Base-by-base conservation (phyloP, 2,888 invertebrate species). In the Lochmaea crataegi region DNA sequence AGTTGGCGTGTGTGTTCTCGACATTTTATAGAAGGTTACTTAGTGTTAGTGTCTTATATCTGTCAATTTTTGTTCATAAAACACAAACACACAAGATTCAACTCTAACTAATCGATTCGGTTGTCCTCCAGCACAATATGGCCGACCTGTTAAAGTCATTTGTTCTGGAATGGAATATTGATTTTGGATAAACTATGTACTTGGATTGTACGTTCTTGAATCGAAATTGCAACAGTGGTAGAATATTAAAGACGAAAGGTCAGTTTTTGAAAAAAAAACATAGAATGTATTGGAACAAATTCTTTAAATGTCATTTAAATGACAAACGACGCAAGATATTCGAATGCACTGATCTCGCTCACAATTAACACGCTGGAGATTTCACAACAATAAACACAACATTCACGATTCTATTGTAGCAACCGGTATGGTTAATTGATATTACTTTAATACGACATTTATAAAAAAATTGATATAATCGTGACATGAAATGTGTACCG, bases 381-480 rank as follows among this genome's bases (percentile, higher is more conserved):
- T 77, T 76, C 77, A 73, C 69, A 75, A 77, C 73, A 73, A 74
- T 68, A 68, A 71, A 68, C 77, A 74, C 73, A 75, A 71, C 76
- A 73, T 73, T 77, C 78, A 78, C 76, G 77, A 76, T 76, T 76
- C 78, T 73, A 74, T 78, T 77, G 76, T 77, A 70, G 73, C 67
- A 74, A 75, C 73, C 74, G 72, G 72, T 77, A 75, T 57, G 66
- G 72, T 77, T 77, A 77, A 78, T 78, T 77, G 73, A 78, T 77
- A 77, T 76, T 75, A 75, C 75, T 77, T 72, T 73, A 66, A 67
- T 70, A 63, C 58, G 64, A 70, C 70, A 68, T 71, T 53, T 68
- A 60, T 53, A 68, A 66, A 74, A 74, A 71, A 74, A 74, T 65
- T 72, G 57, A 74, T 67, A 72, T 65, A 72, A 67, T 73, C 73